These are phyloP conservation scores for Micropoecilia bifurca DNA, from an alignment of 2,797 vertebrate genomes.

Conservation along the genomic window DNA sequence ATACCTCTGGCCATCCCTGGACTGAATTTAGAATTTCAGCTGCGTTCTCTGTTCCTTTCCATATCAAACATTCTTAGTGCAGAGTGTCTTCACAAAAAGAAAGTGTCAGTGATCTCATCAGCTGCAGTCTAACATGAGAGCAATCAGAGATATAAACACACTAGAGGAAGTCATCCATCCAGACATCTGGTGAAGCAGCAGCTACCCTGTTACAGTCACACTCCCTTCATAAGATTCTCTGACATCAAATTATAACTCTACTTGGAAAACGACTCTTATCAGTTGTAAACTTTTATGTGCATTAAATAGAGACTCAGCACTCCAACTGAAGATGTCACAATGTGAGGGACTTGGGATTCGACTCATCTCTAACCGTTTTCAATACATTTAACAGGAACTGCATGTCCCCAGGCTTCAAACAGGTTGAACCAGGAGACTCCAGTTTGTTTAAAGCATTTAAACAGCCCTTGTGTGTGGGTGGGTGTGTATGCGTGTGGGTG, in stretches of 20 bases:
- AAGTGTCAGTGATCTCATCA: not conserved
- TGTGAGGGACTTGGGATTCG: not conserved
- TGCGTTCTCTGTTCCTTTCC: not conserved
- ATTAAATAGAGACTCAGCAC: not conserved
- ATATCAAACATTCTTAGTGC: not conserved
- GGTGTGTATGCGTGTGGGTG: not conserved
- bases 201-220: constrained; percentile 2
- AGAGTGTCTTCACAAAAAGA: not conserved
- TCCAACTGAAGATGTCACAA: not conserved
- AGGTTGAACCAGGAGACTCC: constrained; percentile 1
- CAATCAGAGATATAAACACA: constrained; percentile 18
- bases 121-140: not conserved
- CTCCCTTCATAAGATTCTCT: not conserved
- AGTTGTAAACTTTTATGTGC: not conserved
- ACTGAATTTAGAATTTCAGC: too few species aligned
- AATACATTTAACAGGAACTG: not conserved
- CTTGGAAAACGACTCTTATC: not conserved
- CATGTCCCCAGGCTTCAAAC: not conserved
- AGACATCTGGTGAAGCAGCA: constrained; percentile 4
- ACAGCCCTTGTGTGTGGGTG: constrained; percentile 7
- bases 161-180: constrained; percentile 22
- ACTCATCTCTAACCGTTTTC: not conserved
- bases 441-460: not conserved
- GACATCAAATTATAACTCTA: not conserved
- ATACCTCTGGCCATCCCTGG: not conserved